Evolutionary conservation across 2,113 vertebrate genomes (phyloP).

Genomic region (Mormoops blainvillei): DNA sequence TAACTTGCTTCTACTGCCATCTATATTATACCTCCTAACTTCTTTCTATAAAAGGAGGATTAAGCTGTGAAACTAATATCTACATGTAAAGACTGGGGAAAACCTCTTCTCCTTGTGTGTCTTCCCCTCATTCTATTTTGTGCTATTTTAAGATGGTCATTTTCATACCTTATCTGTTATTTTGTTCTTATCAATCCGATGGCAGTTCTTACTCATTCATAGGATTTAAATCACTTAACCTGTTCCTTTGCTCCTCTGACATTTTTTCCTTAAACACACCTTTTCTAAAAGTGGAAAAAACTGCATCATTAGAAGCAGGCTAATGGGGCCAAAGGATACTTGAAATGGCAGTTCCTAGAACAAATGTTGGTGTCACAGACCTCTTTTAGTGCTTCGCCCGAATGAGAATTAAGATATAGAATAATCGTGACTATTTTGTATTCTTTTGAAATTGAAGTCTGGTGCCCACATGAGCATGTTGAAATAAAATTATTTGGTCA

Average conservation of each 20-base stretch:
- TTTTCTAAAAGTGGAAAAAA: not conserved
- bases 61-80: not conserved
- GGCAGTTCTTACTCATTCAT: not conserved
- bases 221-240: not conserved
- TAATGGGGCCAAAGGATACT: not conserved
- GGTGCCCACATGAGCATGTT: not conserved
- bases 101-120: not conserved
- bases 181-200: not conserved
- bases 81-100: not conserved
- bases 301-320: not conserved
- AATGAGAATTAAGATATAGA: not conserved
- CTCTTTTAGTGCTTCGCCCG: not conserved
- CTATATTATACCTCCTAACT: not conserved
- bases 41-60: not conserved
- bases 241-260: not conserved
- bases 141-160: not conserved
- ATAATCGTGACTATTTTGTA: not conserved
- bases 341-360: not conserved
- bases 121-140: not conserved
- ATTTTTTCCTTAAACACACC: not conserved
- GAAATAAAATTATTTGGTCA: not conserved
- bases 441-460: not conserved
- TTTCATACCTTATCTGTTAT: not conserved
- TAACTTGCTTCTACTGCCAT: not conserved
- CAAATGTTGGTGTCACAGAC: not conserved